Conservation (phyloP, 2,797 vertebrate genomes). For the Lutjanus argentimaculatus region DNA sequence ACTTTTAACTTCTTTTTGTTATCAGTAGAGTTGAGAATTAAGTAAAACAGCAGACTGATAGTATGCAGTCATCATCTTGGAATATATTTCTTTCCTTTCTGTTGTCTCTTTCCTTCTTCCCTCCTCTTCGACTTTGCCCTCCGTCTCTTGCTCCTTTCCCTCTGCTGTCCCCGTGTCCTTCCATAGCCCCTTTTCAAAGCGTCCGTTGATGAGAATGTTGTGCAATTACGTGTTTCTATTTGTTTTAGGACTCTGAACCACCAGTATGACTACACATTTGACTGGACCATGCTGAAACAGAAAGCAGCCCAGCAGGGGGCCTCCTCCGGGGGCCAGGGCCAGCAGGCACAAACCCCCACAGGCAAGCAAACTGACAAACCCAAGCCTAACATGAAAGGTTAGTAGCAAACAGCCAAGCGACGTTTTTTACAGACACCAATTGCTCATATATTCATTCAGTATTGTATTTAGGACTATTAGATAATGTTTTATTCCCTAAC, state of each 20-base stretch:
- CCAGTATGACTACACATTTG: conserved; percentile 99
- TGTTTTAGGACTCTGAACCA: conserved; percentile 96
- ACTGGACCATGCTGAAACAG: conserved; percentile 99
- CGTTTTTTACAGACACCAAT: conserved; percentile 92
- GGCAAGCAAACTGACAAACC: conserved; percentile 99
- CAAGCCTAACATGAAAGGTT: conserved; percentile 99
- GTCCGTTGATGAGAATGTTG: neutral
- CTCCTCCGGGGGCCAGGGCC: conserved; percentile 98
- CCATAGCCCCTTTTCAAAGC: neutral
- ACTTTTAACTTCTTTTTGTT: too few species aligned
- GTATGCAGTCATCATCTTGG: neutral
- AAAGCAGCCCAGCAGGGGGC: conserved; percentile 99
- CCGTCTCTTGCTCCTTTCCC: neutral
- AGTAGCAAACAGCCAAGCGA: conserved; percentile 99
- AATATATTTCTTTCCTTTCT: neutral
- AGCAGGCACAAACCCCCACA: conserved; percentile 99
- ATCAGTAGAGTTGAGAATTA: too few species aligned
- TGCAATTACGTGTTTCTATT: conserved; percentile 17
- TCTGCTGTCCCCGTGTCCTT: neutral
- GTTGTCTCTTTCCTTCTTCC: neutral
- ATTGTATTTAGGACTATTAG: conserved; percentile 63
- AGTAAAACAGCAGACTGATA: too few species aligned
- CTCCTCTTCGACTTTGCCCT: neutral
- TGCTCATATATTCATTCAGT: conserved; percentile 77
- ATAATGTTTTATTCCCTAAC: conserved; percentile 59